Conservation (phyloP, 1,140 invertebrate species). For the Papilio machaon region DNA sequence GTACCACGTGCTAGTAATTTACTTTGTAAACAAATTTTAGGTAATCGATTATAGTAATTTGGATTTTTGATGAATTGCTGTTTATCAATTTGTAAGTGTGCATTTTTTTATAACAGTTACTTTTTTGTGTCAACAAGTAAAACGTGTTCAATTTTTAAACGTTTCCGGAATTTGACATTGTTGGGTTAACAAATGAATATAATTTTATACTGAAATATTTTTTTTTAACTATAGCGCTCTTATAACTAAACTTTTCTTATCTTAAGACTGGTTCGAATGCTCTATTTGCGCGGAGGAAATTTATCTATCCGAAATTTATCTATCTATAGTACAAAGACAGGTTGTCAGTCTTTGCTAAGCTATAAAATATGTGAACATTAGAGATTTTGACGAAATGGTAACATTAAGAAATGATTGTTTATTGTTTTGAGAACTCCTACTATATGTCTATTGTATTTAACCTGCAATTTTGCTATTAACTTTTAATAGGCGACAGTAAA, state of each 20-base stretch:
- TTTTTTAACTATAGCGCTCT: neutral
- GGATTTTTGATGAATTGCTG: neutral
- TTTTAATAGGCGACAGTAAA: neutral
- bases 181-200: neutral
- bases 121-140: neutral
- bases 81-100: neutral
- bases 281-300: too few relatives aligned
- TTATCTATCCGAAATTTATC: too few relatives aligned
- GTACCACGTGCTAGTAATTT: neutral
- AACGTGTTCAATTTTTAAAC: neutral
- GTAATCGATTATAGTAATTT: neutral
- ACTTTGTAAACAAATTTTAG: conserved; percentile 5
- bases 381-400: too few relatives aligned
- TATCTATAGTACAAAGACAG: too few relatives aligned
- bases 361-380: too few relatives aligned
- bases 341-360: too few relatives aligned
- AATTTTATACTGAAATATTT: neutral
- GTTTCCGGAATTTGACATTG: neutral
- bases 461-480: neutral
- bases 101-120: neutral
- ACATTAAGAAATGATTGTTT: too few relatives aligned
- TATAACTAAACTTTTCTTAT: neutral
- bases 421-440: too few relatives aligned
- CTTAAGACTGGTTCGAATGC: too few relatives aligned
- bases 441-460: neutral